These are phyloP conservation scores for Phataginus tetradactyla DNA, from an alignment of 2,797 vertebrate species.

Conservation along the genomic window DNA sequence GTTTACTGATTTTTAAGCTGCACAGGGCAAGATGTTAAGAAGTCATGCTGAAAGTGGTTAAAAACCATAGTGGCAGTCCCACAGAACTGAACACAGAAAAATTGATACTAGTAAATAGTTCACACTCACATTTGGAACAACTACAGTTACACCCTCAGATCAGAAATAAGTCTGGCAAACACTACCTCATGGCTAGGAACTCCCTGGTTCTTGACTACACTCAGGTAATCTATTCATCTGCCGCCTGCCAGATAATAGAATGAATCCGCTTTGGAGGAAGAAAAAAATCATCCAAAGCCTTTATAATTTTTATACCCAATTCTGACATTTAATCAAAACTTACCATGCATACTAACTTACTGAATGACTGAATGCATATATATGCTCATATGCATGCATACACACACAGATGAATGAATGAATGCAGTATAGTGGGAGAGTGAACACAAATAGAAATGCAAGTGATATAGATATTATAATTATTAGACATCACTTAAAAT, in stretches of 20 bases:
- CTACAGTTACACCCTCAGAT: neutral
- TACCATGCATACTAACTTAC: neutral
- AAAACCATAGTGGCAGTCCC: neutral
- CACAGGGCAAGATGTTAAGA: neutral
- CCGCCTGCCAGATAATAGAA: neutral
- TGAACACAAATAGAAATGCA: neutral
- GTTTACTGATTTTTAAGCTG: neutral
- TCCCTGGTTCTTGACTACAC: neutral
- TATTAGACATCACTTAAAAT: neutral
- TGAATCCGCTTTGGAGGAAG: neutral
- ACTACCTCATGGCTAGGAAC: neutral
- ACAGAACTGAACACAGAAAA: neutral
- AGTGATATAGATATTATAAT: neutral
- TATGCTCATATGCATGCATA: neutral
- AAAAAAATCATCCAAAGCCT: neutral
- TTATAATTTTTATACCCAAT: neutral
- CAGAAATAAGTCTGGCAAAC: neutral
- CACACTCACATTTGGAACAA: neutral
- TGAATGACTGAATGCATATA: neutral
- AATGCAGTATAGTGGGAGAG: neutral
- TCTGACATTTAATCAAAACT: neutral
- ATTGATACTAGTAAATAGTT: neutral
- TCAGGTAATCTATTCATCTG: neutral
- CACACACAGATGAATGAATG: neutral
- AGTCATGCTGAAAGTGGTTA: neutral